Conservation (phyloP, 2,797 vertebrate genomes). For the Acropternis orthonyx region DNA sequence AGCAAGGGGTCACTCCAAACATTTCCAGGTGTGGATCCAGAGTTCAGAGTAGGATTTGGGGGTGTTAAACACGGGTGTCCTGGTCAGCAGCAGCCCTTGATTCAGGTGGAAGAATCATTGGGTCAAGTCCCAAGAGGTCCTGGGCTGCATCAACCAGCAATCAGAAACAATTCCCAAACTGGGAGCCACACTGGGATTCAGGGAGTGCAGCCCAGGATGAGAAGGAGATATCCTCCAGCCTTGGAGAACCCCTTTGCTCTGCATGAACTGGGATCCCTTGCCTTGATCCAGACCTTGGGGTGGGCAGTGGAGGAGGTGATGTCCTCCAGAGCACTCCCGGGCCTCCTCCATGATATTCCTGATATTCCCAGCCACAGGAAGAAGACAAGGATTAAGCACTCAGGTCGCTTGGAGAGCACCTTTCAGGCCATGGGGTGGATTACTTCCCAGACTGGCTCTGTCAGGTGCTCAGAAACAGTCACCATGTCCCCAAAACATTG, state of each 20-base stretch:
- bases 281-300: background rate
- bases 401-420: background rate
- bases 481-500: fast-evolving
- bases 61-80: too few relatives aligned
- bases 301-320: fast-evolving
- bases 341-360: background rate
- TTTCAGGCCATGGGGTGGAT: background rate
- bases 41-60: background rate
- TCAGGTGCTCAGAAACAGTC: fast-evolving
- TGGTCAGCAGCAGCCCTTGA: background rate
- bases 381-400: background rate
- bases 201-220: background rate
- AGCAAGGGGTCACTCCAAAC: background rate
- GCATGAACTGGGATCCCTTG: background rate
- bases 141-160: fast-evolving
- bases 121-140: background rate
- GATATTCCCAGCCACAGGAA: background rate
- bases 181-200: background rate
- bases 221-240: background rate
- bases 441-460: background rate
- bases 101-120: background rate
- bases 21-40: fast-evolving
- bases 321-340: background rate
- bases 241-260: background rate
- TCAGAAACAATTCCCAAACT: background rate